Evolutionary conservation across 37 sponge, comb jelly and placozoan species (phyloP).

Genomic region (Spongilla lacustris): DNA sequence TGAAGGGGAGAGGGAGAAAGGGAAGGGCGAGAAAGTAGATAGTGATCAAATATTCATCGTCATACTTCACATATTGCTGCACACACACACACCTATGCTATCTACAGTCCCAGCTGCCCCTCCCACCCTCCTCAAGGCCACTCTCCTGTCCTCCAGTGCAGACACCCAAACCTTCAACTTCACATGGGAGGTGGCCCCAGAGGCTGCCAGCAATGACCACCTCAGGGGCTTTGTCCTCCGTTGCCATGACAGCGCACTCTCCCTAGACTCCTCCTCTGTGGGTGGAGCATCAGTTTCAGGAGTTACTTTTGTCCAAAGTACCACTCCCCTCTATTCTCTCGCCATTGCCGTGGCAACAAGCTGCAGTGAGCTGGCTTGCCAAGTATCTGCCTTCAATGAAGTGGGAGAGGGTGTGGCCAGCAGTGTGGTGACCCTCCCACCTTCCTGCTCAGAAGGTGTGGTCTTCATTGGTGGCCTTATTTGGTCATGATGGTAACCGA

Average conservation of each 20-base stretch:
- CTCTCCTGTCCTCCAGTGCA: neutral
- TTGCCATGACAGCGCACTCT: neutral
- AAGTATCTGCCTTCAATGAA: slow-evolving; percentile 36
- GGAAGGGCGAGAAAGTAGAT: neutral
- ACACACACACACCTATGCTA: neutral
- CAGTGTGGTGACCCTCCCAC: neutral
- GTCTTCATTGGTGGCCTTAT: neutral
- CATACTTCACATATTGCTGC: neutral
- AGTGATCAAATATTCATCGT: neutral
- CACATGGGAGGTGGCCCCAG: neutral
- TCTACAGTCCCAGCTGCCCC: neutral
- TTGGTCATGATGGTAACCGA: neutral
- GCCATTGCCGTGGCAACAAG: neutral
- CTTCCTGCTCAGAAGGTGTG: neutral
- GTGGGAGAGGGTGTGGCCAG: slow-evolving; percentile 31
- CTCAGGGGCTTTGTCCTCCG: neutral
- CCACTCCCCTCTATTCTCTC: neutral
- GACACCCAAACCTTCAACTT: neutral
- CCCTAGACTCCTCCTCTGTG: neutral
- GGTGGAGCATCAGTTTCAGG: neutral
- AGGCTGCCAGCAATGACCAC: neutral
- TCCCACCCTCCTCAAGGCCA: neutral
- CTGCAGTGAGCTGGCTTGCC: neutral
- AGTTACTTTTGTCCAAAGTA: neutral
- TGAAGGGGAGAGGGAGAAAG: neutral